phyloP scores from a whole-genome alignment of 2,113 vertebrate genomes.

The Rhagologus leucostigma region DNA sequence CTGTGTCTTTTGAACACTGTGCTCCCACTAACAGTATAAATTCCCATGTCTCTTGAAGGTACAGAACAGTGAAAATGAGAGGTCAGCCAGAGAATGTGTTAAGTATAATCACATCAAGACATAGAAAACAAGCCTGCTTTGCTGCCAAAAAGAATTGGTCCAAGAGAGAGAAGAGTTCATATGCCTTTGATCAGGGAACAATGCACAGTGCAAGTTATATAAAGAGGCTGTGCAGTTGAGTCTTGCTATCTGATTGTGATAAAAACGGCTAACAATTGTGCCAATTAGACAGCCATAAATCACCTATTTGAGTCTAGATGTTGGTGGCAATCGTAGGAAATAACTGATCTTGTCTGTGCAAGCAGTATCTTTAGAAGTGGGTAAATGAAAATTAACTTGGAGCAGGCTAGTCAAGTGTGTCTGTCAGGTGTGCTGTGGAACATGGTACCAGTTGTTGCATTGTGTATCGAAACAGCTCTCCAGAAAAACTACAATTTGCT shows the following conservation, averaged over 20 bases:
- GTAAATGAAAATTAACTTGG: not conserved
- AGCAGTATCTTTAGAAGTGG: not conserved
- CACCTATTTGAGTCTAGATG: not conserved
- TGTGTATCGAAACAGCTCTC: not conserved
- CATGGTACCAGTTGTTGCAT: not conserved
- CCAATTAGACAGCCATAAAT: not conserved
- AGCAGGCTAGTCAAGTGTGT: not conserved
- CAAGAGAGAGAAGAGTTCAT: not conserved
- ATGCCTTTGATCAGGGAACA: not conserved
- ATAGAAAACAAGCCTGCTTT: not conserved
- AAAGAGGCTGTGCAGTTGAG: not conserved
- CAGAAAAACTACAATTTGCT: not conserved
- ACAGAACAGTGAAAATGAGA: not conserved
- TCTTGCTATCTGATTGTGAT: not conserved
- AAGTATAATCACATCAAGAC: not conserved
- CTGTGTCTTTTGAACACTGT: not conserved
- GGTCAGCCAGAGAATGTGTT: not conserved
- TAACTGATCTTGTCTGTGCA: not conserved
- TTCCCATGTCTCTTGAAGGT: not conserved
- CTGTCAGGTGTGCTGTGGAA: not conserved
- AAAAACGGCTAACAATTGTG: not conserved
- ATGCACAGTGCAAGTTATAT: not conserved
- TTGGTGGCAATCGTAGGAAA: not conserved
- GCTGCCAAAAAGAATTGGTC: not conserved
- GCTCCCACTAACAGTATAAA: not conserved